Evolutionary conservation across 1,140 invertebrate species (phyloP), one percentile per base, ranked within the genome.

Genomic region (Phenacoccus solenopsis): DNA sequence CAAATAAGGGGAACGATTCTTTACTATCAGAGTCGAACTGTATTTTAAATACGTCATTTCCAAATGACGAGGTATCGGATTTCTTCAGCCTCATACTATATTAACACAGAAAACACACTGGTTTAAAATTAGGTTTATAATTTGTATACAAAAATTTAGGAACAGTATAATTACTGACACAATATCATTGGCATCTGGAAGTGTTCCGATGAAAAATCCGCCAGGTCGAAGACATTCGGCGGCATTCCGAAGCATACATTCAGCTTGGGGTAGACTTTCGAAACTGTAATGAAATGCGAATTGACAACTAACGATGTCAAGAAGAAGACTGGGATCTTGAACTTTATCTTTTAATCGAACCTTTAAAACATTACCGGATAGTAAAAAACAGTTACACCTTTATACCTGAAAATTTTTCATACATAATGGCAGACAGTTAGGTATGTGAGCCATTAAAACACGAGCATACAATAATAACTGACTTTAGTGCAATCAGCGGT

Each of bases 261-360:
- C 86, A 0, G 94, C 95, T 81, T 98, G 94, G n/a, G 81, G 77
- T 70, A 94, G 79, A 69, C 89, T 91, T 79, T 98, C 94, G 83
- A 99, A 99, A 75, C 90, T 90, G 75, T 98, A 99, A 79, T 94
- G 92, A 75, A 99, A 90, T 22, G 95, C 90, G 86, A 99, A 99
- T 80, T 99, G 98, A 78, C 94, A 97, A 75, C 93, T 97, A 0
- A 94, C 90, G 3, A 99, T 74, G 79, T 99, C 92, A 76, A 99
- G 84, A 75, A 86, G 24, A 27, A 57, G 30, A 24, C 3, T 38
- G 13, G 82, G 16, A 89, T 71, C 35, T 38, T 59, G 57, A 38
- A 73, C 84, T 70, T 80, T 76, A 13, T 75, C 77, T 82, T 84
- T 64, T 16, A 49, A 16, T 16, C 38, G 38, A 74, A 73, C 69